Conservation (phyloP, 2,888 invertebrate genomes). For the Axea sp. region DNA sequence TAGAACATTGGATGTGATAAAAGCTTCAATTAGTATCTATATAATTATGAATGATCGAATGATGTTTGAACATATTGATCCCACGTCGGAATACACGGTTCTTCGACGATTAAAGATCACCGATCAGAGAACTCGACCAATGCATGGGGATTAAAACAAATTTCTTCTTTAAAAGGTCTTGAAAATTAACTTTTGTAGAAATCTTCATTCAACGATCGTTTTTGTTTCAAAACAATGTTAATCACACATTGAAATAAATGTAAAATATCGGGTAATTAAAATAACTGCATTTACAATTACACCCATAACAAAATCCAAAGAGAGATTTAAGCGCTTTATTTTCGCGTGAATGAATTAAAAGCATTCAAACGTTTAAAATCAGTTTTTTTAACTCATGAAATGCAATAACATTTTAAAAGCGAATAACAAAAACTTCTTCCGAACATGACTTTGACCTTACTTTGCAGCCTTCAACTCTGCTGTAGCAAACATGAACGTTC, state of each 20-base stretch:
- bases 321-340: too few relatives aligned
- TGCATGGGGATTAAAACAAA: conserved; percentile 29
- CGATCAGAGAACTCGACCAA: conserved; percentile 6
- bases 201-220: neutral
- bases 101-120: conserved; percentile 16
- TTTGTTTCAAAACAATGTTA: too few relatives aligned
- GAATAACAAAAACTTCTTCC: conserved; percentile 7
- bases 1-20: conserved; percentile 15
- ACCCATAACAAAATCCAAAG: too few relatives aligned
- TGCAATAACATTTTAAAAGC: neutral
- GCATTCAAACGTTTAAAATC: too few relatives aligned
- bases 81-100: conserved; percentile 4
- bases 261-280: too few relatives aligned
- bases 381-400: too few relatives aligned
- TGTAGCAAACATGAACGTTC: conserved; percentile 21
- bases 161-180: neutral
- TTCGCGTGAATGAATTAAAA: too few relatives aligned
- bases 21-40: conserved; percentile 16
- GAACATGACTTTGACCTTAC: conserved; percentile 48
- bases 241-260: too few relatives aligned
- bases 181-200: too few relatives aligned
- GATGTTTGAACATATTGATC: conserved; percentile 19
- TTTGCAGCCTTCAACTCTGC: conserved; percentile 39
- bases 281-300: too few relatives aligned
- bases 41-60: conserved; percentile 27